Conservation (phyloP, 2,888 invertebrate genomes). For the Synergus gifuensis region DNA sequence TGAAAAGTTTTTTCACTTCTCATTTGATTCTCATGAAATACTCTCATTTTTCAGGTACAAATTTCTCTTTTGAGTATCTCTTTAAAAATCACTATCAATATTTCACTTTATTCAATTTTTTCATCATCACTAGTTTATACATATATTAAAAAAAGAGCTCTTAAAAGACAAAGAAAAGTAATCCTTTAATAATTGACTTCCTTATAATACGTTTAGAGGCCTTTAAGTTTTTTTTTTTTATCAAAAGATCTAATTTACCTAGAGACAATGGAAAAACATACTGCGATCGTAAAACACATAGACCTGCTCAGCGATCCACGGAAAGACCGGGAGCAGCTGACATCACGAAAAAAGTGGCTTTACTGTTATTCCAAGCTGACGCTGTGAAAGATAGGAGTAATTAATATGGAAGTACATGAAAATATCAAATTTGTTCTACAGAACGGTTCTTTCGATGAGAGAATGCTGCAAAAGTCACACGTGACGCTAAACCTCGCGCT, state of each 20-base stretch:
- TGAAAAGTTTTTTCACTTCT: background rate
- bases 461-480: background rate
- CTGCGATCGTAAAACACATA: constrained; percentile 34
- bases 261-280: constrained; percentile 33
- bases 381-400: constrained; percentile 36
- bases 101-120: background rate
- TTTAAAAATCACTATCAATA: background rate
- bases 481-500: constrained; percentile 10
- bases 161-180: constrained; percentile 6
- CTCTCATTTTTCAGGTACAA: background rate
- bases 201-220: background rate
- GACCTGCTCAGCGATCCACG: constrained; percentile 35
- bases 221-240: constrained; percentile 10
- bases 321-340: constrained; percentile 37
- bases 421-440: constrained; percentile 7
- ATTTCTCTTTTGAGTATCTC: background rate
- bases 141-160: background rate
- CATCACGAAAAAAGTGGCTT: constrained; percentile 36
- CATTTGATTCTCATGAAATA: constrained; percentile 1
- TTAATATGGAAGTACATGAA: constrained; percentile 36
- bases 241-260: constrained; percentile 27
- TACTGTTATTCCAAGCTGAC: constrained; percentile 39
- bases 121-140: too few species aligned
- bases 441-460: constrained; percentile 29
- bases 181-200: constrained; percentile 6